Evolutionary conservation across 2,113 vertebrate species (phyloP).

Genomic region (Salvelinus alpinus): DNA sequence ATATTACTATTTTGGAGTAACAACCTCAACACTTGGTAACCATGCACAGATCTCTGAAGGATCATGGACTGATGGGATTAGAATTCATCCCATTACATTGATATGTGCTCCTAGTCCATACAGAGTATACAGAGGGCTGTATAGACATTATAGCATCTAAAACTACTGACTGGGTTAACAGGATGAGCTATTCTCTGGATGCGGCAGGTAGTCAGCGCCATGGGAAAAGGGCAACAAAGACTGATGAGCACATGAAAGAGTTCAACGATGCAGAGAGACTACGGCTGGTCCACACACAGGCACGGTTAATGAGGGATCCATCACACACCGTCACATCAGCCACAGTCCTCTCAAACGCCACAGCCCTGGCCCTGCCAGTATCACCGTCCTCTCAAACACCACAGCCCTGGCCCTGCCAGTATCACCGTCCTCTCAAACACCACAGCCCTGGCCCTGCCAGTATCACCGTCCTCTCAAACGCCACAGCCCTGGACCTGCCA

Average conservation of each 20-base stretch:
- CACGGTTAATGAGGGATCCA: slow-evolving; percentile 33
- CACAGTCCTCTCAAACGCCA: neutral
- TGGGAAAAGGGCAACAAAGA: slow-evolving; percentile 30
- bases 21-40: neutral
- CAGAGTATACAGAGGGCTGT: neutral
- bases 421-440: too few species aligned
- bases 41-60: neutral
- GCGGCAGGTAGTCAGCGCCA: slow-evolving; percentile 17
- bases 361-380: neutral
- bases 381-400: too few species aligned
- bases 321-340: slow-evolving; percentile 22
- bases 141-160: slow-evolving; percentile 2
- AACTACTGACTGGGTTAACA: slow-evolving; percentile 19
- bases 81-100: neutral
- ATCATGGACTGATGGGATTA: neutral
- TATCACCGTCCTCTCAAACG: too few species aligned
- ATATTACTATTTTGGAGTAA: neutral
- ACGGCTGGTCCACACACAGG: slow-evolving; percentile 33
- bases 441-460: too few species aligned
- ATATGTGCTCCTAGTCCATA: neutral
- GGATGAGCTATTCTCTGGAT: neutral
- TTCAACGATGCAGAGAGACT: slow-evolving; percentile 49
- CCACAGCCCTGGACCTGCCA: too few species aligned
- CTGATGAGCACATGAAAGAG: slow-evolving; percentile 45
- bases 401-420: too few species aligned